Percentiles rank a stretch among this genome's conserved stretches.
Evolutionary conservation across 2,888 invertebrate species (phyloP).

Genomic region (Drosophila atroscutellata): DNA sequence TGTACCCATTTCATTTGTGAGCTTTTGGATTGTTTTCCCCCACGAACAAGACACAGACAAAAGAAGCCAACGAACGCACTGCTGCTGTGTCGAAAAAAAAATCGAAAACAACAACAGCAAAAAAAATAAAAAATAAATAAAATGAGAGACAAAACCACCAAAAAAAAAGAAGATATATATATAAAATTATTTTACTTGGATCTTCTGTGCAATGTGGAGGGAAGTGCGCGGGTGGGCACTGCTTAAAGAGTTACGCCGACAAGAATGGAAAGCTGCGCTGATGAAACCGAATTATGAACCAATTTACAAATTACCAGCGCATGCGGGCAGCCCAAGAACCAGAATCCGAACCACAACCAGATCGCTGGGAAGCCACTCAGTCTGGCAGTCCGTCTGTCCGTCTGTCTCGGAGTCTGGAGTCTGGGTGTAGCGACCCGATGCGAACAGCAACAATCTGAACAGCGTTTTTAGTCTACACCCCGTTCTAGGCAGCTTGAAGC

Average conservation of each 20-base stretch:
- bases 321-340: constrained; percentile 37
- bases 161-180: constrained; percentile 17
- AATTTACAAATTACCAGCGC: constrained; percentile 79
- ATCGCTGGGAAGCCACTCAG: constrained; percentile 17
- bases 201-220: constrained; percentile 11
- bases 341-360: constrained; percentile 9
- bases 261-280: constrained; percentile 36
- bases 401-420: constrained; percentile 8
- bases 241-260: constrained; percentile 23
- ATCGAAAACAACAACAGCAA: constrained; percentile 7
- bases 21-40: constrained; percentile 76
- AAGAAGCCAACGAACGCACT: constrained; percentile 79
- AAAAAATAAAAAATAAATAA: background rate
- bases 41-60: constrained; percentile 61
- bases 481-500: constrained; percentile 57
- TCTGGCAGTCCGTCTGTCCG: constrained; percentile 1
- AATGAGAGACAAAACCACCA: constrained; percentile 29
- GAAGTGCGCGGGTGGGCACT: constrained; percentile 45
- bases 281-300: constrained; percentile 80
- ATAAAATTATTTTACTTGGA: constrained; percentile 30
- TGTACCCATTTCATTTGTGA: constrained; percentile 80
- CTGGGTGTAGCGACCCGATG: constrained; percentile 24
- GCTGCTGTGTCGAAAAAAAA: constrained; percentile 61
- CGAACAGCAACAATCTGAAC: constrained; percentile 14
- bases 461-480: constrained; percentile 33